Evolutionary conservation across 2,888 invertebrate genomes (phyloP), one percentile per base, ranked within the genome.

Genomic region (Prosopocoilus inquinatus): DNA sequence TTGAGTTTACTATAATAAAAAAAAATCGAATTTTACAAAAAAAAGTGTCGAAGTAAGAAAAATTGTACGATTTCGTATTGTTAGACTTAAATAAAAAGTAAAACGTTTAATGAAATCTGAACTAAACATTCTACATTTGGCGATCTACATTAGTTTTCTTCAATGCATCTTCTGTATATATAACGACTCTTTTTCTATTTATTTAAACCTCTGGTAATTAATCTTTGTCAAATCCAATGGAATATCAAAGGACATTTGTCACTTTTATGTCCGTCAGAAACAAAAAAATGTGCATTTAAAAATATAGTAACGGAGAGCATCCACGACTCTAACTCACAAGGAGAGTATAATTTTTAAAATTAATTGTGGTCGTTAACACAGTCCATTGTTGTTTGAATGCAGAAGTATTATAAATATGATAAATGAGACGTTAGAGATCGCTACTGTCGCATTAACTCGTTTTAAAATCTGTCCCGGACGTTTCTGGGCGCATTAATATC

Each of bases 401-500:
- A 63, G 64, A 61, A 65, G 67, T 64, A 70, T 69, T 70, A 69
- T 73, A 59, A 71, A 73, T 70, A 71, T 75, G 74, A 75, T 73
- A 69, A 72, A 75, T 72, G 72, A 66, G 67, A 57, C 70, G 65
- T 67, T 64, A 60, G 73, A 74, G 74, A 70, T 71, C 68, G 74
- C 73, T 70, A 74, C 72, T 71, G 74, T 74, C 73, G 72, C 75
- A 74, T 74, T 74, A 73, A 70, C 72, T 70, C 73, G 72, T 74
- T 75, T 74, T 72, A 73, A 75, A 75, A 75, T 76, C 76, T 76
- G 76, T 69, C 73, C 68, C 65, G 70, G 76, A 76, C 76, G 70
- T 75, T 73, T 74, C 72, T 68, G 70, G 67, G 74, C 70, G 70
- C 74, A 76, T 76, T 76, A 76, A 76, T 76, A 76, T 76, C 75